Base-by-base conservation (phyloP, 2,888 invertebrate genomes). In the Geotrupes spiniger region DNA sequence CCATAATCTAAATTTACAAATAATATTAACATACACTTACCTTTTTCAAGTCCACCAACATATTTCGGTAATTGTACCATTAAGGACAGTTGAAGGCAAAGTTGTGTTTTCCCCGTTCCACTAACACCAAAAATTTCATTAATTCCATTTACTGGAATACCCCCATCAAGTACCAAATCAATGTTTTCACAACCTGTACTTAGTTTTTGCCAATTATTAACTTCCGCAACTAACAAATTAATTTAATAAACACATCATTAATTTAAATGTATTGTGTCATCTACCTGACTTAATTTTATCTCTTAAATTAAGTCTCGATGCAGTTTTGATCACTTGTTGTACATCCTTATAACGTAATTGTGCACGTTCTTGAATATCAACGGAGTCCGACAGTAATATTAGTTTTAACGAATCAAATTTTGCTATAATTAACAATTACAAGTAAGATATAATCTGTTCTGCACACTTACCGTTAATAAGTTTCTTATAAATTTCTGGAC, bases 111-210 rank as follows among this genome's bases (percentile, higher is more conserved):
- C 4, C 91, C 91, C 59, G 81, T 78, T 10, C 87, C 87, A 74
- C 88, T 87, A 69, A 84, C 83, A n/a, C 91, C 92, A 66, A 80
- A 83, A 58, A 92, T 75, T 76, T 92, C 91, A 46, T 85, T 85
- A 41, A 92, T 77, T 16, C 87, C 84, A 54, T 80, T 78, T 57
- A 73, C 73, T 36, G 82, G 73, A 48, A 90, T 75, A 21, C 92
- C 92, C 46, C 89, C 89, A 57, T 73, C 70, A 14, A 87, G 68
- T 51, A 82, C 66, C 21, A 62, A 62, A 68, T 90, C 83, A 42
- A 90, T 72, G 42, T 67, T 64, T 40, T 61, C 36, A 69, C 85
- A 87, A 6, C 88, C 87, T 42, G 74, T 75, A 33, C 67, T 61
- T 52, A 80, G 52, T 59, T 63, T 70, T 17, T 48, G 36, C 61